Conservation (phyloP, 2,113 vertebrate genomes). For the human region DNA sequence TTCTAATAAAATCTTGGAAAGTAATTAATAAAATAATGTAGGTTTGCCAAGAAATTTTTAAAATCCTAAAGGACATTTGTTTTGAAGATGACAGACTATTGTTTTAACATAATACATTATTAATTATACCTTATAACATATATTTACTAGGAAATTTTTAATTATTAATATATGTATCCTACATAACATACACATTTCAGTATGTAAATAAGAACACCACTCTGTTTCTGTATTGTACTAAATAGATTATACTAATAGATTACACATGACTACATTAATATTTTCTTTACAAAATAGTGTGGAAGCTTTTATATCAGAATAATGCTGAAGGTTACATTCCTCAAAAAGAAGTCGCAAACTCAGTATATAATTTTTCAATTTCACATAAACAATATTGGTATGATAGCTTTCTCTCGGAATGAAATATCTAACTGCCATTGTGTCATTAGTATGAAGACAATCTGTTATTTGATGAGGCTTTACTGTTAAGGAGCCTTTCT, state of each 20-base stretch:
- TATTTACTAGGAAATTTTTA: not conserved
- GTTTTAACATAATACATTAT: not conserved
- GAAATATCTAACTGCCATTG: not conserved
- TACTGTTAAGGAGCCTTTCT: not conserved
- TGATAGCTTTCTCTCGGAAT: not conserved
- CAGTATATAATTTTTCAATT: not conserved
- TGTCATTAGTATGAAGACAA: not conserved
- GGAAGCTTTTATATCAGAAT: not conserved
- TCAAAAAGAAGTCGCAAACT: not conserved
- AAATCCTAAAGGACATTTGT: not conserved
- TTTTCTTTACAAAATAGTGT: not conserved
- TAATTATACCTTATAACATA: not conserved
- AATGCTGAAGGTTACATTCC: not conserved
- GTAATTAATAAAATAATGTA: not conserved
- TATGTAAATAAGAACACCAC: not conserved
- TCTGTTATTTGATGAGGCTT: not conserved
- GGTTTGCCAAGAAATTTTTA: not conserved
- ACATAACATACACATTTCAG: not conserved
- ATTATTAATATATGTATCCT: not conserved
- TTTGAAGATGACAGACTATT: not conserved
- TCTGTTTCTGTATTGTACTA: not conserved
- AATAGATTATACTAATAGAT: not conserved
- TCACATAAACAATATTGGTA: not conserved
- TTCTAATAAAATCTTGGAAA: not conserved
- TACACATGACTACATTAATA: not conserved